Evolutionary conservation across 2,888 invertebrate species (phyloP), one percentile per base, ranked within the genome.

Genomic region (Lepidonotus clava): DNA sequence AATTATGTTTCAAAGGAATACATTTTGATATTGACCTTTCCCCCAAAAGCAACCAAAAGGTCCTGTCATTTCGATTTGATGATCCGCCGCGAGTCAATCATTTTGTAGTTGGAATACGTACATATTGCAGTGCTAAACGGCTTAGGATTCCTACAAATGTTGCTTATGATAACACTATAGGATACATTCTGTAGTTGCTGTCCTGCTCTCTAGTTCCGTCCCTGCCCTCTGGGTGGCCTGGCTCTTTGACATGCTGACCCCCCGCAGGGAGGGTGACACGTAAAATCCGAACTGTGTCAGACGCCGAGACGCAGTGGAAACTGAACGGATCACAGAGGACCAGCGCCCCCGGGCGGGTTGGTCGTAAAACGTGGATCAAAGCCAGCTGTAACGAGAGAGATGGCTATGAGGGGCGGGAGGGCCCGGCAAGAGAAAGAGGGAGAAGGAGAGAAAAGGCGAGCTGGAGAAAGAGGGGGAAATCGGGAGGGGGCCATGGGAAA

Each of bases 321-420:
- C 71, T 34, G 71, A 71, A 71, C 71, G 71, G 71, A 71, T 71
- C 21, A 71, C 71, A 71, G 38, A n/a, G 38, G 38, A 1, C 8
- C 38, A 38, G 38, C 71, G 32, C 71, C 71, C 71, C 38, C 5
- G 38, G 71, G 71, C 71, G 36, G 32, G 71, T 18, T 71, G 36
- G 61, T 38, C 36, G 71, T 71, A 71, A 36, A 71, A 71, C 24
- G 14, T 38, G 71, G 71, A 71, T 71, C 38, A 71, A 71, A 71
- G 71, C 24, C 4, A 24, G 28, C 24, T 61, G 61, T 28, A 61
- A 61, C 61, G 61, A 61, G 61, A 61, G 24, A 32, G 61, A 24
- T 24, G 24, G 36, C 38, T 18, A 36, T 11, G 36, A 36, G 38
- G 0, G 36, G 38, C 11, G 71, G 38, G 34, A 11, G 71, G 38